Evolutionary conservation across 1,140 invertebrate genomes (phyloP), one percentile per base, ranked within the genome.

Genomic region (Stegodyphus mimosarum): DNA sequence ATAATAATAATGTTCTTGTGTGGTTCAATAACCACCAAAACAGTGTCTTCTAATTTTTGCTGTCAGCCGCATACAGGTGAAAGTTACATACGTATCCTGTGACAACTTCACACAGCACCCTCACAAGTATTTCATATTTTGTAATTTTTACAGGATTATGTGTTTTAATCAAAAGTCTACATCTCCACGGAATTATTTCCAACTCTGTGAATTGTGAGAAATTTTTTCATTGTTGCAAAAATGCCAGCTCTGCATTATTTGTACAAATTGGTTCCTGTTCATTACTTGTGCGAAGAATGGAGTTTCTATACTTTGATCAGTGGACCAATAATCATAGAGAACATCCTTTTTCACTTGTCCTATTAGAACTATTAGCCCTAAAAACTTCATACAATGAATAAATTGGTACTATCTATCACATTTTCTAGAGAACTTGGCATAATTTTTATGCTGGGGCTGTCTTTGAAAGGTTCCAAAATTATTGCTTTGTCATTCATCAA

Each of bases 51-150:
- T 33, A 17, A 72, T 48, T 71, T 71, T 71, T 71, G 11, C 49
- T 33, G 49, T 71, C 69, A 51, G 69, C 69, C 6, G 69, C 69
- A 49, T 49, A 71, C 33, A 71, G 11, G 49, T 33, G 13, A 55
- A 71, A 71, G 69, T 71, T 71, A 33, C 6, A 71, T 71, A 71
- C 69, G 69, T 71, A 71, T 71, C 69, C 69, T 71, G 69, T 71
- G 49, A 18, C 6, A 49, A n/a, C 69, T 71, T 71, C 69, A 71
- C 6, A 18, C 69, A 71, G 48, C 69, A 71, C 69, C 49, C 69
- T 51, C 11, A 71, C 69, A 13, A 71, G 69, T 71, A 71, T 71
- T 71, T 33, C 69, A 71, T 71, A 71, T 71, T 71, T 71, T 71
- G 70, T 72, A 72, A 72, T 72, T 72, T 72, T 72, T 72, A 9